These are phyloP conservation scores for Drosophila asahinai DNA, from an alignment of 1,140 invertebrate species.

Conservation along the genomic window DNA sequence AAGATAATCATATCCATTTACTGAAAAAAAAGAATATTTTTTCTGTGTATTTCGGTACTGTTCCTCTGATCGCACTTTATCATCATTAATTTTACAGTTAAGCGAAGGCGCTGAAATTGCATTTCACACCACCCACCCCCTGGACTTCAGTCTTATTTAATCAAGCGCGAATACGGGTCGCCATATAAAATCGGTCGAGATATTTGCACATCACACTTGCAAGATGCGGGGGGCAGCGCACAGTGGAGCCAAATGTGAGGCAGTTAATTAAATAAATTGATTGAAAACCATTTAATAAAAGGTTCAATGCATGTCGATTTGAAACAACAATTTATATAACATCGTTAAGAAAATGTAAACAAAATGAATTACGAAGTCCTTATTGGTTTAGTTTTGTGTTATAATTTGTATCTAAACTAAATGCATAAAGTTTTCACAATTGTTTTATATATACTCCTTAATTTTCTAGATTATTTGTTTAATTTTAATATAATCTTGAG, in stretches of 20 bases:
- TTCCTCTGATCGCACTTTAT: constrained; percentile 24
- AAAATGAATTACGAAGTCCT: too few relatives aligned
- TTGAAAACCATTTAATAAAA: background rate
- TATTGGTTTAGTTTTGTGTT: too few relatives aligned
- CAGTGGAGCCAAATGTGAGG: background rate
- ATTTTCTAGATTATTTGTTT: background rate
- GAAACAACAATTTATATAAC: too few relatives aligned
- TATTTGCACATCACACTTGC: constrained; percentile 18
- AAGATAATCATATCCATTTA: too few relatives aligned
- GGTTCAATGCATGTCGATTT: too few relatives aligned
- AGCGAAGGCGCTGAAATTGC: constrained; percentile 60
- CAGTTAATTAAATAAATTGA: constrained; percentile 1
- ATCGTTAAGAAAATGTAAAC: too few relatives aligned
- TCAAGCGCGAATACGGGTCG: constrained; percentile 55
- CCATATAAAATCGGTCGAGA: constrained; percentile 36
- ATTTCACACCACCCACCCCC: constrained; percentile 23
- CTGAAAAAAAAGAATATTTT: background rate
- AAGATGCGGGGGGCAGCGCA: background rate
- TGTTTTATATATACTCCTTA: background rate
- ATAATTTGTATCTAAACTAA: background rate
- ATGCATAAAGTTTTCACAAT: background rate
- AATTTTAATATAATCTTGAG: background rate
- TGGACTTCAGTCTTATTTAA: constrained; percentile 47
- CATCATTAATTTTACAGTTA: constrained; percentile 64
- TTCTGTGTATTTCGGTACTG: background rate